Evolutionary conservation across 2,113 vertebrate genomes (phyloP).

Genomic region (Oxygymnocypris stewartii): DNA sequence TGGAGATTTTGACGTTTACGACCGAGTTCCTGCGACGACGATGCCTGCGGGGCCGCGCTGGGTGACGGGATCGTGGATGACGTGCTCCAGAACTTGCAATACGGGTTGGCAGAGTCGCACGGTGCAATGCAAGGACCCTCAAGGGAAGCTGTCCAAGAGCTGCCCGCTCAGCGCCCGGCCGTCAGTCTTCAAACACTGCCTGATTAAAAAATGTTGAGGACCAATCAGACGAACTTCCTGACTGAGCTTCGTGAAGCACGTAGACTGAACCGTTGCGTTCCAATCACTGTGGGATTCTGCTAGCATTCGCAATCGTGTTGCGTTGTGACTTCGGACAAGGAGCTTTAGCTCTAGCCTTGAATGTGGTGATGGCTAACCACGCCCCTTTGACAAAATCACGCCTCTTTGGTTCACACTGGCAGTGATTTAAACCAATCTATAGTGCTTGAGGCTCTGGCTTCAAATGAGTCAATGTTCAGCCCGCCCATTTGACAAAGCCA

Average conservation of each 20-base stretch:
- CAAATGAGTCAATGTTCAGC: too few species aligned
- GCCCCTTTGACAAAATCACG: too few species aligned
- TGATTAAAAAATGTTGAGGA: slow-evolving; percentile 89
- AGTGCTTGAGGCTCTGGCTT: too few species aligned
- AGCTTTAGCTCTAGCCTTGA: too few species aligned
- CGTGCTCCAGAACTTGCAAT: slow-evolving; percentile 94
- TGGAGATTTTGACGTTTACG: slow-evolving; percentile 54
- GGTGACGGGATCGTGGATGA: slow-evolving; percentile 90
- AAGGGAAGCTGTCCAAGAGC: slow-evolving; percentile 86
- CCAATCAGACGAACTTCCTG: background rate
- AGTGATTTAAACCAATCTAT: too few species aligned
- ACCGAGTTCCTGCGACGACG: slow-evolving; percentile 59
- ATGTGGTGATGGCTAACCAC: too few species aligned
- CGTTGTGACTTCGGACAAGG: slow-evolving; percentile 32
- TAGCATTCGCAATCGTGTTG: background rate
- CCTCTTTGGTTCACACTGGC: too few species aligned
- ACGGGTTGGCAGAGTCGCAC: slow-evolving; percentile 97
- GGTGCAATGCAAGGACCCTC: slow-evolving; percentile 91
- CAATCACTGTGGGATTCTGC: slow-evolving; percentile 45
- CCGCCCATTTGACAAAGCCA: too few species aligned
- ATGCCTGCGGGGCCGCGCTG: slow-evolving; percentile 78
- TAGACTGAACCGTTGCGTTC: slow-evolving; percentile 13
- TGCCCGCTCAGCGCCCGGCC: slow-evolving; percentile 84
- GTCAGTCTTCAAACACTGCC: slow-evolving; percentile 93
- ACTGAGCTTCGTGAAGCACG: slow-evolving; percentile 7